These are phyloP conservation scores for Plagodis dolabraria DNA, from an alignment of 2,888 invertebrate species.

Conservation along the genomic window DNA sequence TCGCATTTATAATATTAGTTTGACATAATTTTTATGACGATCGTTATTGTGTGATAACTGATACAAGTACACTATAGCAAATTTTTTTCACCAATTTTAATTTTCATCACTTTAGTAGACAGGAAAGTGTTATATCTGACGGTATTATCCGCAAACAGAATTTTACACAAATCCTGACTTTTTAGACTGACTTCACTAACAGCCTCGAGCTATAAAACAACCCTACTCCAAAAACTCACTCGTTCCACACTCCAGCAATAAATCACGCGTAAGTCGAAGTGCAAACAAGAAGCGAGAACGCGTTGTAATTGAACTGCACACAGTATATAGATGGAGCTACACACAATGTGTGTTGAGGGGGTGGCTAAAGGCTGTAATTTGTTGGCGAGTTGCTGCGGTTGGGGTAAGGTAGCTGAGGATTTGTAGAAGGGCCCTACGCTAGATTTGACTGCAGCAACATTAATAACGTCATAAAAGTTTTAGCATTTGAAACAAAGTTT, in stretches of 20 bases:
- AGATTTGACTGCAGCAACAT: neutral
- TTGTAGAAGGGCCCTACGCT: slow-evolving; percentile 1
- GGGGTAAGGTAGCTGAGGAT: slow-evolving; percentile 8
- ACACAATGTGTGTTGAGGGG: slow-evolving; percentile 32
- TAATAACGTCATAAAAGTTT: too few species aligned
- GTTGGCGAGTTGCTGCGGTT: slow-evolving; percentile 34
- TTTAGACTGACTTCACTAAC: slow-evolving; percentile 7
- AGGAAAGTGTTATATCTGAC: too few species aligned
- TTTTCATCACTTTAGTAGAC: too few species aligned
- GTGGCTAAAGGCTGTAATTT: slow-evolving; percentile 42
- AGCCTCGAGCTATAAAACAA: slow-evolving; percentile 18
- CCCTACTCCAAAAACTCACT: slow-evolving; percentile 27
- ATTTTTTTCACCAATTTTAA: too few species aligned
- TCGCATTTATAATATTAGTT: too few species aligned
- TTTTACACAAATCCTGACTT: neutral
- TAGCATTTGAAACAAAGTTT: too few species aligned
- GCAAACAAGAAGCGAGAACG: slow-evolving; percentile 50
- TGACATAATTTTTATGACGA: too few species aligned
- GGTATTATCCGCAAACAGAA: too few species aligned
- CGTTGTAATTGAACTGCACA: slow-evolving; percentile 46
- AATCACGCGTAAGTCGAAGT: slow-evolving; percentile 52
- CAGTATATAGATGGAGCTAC: slow-evolving; percentile 22
- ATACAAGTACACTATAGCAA: too few species aligned
- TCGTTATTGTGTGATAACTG: too few species aligned
- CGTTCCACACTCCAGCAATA: slow-evolving; percentile 40